Base-by-base conservation (phyloP, 2,888 invertebrate species). In the Cataglyphis albicans region DNA sequence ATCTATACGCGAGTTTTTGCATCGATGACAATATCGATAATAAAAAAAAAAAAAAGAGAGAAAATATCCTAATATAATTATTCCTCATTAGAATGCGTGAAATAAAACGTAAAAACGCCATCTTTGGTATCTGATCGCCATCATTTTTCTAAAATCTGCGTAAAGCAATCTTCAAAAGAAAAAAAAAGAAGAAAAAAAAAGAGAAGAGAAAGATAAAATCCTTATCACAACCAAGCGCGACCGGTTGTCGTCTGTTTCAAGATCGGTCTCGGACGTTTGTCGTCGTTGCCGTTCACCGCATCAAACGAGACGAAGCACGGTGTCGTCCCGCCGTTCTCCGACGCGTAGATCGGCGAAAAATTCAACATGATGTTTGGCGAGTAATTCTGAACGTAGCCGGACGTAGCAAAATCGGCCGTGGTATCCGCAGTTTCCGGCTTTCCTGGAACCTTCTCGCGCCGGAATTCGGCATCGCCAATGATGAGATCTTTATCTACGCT, bases 41-140 rank as follows among this genome's bases (percentile, higher is more conserved):
- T 44, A 38, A 57, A 68, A 78, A 68, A 21, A 29, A 59, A 70
- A 59, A 68, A 64, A 18, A 52, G 9, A 21, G 12, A 65, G 21
- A 3, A 52, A 7, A 44, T 44, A 44, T 64, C 48, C 29, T 68
- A 70, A 70, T 59, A 52, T 52, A 12, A 80, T 44, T 59, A 21
- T 25, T 7, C 2, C n/a, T 2, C 32, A 55, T 75, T 57, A 32
- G 35, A 41, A 3, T 44, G 21, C 57, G 18, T 2, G 21, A 78
- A 44, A 59, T 70, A 59, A 52, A 78, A 78, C 44, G 15, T 78
- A 78, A 78, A 80, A 80, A 70, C 18, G 35, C n/a, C 32, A 32
- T 52, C 52, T 68, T 68, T 68, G 68, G 67, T 67, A 67, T 32
- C 18, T 32, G 15, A 68, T 15, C 18, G 32, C 18, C 29, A 57